Evolutionary conservation across 2,797 vertebrate species (phyloP).

Genomic region (Oryzias dopingdopingensis): DNA sequence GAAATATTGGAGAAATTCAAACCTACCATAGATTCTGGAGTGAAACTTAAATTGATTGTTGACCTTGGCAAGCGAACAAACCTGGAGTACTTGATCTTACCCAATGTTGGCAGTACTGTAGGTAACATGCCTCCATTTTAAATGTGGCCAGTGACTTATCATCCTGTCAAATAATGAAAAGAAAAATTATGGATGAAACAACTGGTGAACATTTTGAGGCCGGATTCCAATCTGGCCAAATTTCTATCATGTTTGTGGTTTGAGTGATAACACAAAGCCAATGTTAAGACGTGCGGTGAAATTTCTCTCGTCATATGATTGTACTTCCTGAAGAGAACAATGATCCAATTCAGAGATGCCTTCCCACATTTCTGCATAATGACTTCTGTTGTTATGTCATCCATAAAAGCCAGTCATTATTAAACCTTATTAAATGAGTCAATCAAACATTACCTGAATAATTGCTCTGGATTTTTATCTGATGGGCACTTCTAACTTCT

Average conservation of each 20-base stretch:
- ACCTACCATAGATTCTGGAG: conserved; percentile 62
- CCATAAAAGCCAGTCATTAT: conserved; percentile 66
- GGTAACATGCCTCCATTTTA: conserved; percentile 52
- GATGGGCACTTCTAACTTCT: conserved; percentile 53
- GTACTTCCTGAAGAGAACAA: conserved; percentile 52
- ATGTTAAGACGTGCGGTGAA: conserved; percentile 67
- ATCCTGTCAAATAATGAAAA: conserved; percentile 68
- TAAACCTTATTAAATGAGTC: conserved; percentile 51
- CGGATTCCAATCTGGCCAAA: conserved; percentile 51
- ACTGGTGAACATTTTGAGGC: conserved; percentile 53
- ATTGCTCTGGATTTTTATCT: conserved; percentile 77
- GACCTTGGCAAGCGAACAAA: conserved; percentile 64
- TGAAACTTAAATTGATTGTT: conserved; percentile 78
- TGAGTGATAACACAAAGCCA: conserved; percentile 62
- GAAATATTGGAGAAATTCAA: conserved; percentile 79
- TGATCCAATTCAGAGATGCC: conserved; percentile 53
- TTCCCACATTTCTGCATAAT: conserved; percentile 69
- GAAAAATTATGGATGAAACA: conserved; percentile 72
- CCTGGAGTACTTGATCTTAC: conserved; percentile 72
- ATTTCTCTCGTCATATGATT: conserved; percentile 76
- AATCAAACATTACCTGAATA: conserved; percentile 71
- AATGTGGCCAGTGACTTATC: conserved; percentile 56
- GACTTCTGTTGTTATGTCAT: conserved; percentile 75
- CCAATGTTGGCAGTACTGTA: conserved; percentile 57
- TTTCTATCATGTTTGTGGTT: conserved; percentile 68